Base-by-base conservation (phyloP, 2,888 invertebrate species). In the Drosophila nr. perissopoda region DNA sequence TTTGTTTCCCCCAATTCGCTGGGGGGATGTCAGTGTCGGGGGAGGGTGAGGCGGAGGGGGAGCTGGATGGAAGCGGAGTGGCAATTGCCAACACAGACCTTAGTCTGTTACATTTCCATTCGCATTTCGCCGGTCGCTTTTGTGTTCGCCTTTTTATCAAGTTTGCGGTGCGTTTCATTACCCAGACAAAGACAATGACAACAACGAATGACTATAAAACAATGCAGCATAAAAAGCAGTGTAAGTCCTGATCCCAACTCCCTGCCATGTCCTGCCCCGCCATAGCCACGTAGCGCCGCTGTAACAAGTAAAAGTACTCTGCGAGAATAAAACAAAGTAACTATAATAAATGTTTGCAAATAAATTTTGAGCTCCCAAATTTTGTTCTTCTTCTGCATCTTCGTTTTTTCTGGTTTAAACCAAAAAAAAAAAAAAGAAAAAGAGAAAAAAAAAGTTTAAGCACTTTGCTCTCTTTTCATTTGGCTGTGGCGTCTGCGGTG, bases 291-390 rank as follows among this genome's bases (percentile, higher is more conserved):
- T 21, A 42, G 21, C 6, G 21, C 21, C 18, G 36, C 51, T 31
- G 54, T 38, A 74, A 71, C 82, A 79, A 74, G 87, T 76, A 83
- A 83, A 83, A 85, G 85, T 88, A 85, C 85, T 85, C 78, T 70
- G 72, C 70, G 77, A 70, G 70, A 83, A 90, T 88, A 88, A 85
- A 85, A 88, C 88, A 85, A 85, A 85, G 85, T 85, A 87, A 87
- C 90, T 88, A 89, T 89, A 90, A 87, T 87, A 87, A 87, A 87
- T 87, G 87, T 89, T 88, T 74, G 89, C 87, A 87, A 87, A 87
- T 87, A 87, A 87, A 87, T 87, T 87, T 87, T 78, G 79, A 89
- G 88, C 87, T 88, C 82, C 76, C 76, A 83, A 77, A 69, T 81
- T 77, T 60, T 57, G 16, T 46, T 49, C 71, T 60, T 54, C 56